phyloP scores from a whole-genome alignment of 2,888 invertebrate genomes.

The Caradrina clavipalpis region DNA sequence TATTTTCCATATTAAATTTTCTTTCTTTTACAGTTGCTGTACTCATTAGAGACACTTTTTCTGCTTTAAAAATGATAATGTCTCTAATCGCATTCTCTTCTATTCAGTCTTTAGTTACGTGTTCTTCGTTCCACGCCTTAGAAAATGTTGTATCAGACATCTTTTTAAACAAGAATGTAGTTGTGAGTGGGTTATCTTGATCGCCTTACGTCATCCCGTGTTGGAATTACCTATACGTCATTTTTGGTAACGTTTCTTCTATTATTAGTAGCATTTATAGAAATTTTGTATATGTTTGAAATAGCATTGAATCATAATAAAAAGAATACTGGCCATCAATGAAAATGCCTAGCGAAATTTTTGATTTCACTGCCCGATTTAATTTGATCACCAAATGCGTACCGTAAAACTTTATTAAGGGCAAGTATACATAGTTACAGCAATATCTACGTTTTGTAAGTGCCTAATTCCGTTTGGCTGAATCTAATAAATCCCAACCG shows the following conservation, averaged over 20 bases:
- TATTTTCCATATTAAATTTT: slow-evolving; percentile 23
- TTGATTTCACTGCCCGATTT: slow-evolving; percentile 37
- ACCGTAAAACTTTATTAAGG: slow-evolving; percentile 61
- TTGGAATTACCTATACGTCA: slow-evolving; percentile 50
- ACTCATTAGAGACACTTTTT: not conserved
- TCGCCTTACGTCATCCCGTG: slow-evolving; percentile 48
- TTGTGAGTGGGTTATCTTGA: slow-evolving; percentile 50
- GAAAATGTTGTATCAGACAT: slow-evolving; percentile 12
- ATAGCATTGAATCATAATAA: not conserved
- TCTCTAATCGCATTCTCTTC: not conserved
- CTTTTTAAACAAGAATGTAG: slow-evolving; percentile 37
- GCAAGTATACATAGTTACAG: slow-evolving; percentile 60
- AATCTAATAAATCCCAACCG: slow-evolving; percentile 87
- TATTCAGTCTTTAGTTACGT: not conserved
- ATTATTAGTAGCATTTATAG: slow-evolving; percentile 25
- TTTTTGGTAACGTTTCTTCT: slow-evolving; percentile 37
- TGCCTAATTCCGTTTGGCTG: slow-evolving; percentile 83
- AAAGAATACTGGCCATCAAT: not conserved
- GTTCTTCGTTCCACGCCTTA: slow-evolving; percentile 12
- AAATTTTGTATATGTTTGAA: not conserved
- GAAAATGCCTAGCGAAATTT: slow-evolving; percentile 1
- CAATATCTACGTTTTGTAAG: slow-evolving; percentile 70
- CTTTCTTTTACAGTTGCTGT: not conserved
- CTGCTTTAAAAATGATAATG: not conserved
- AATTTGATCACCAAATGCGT: slow-evolving; percentile 46